phyloP scores from a whole-genome alignment of 1,140 invertebrate species.

The Amphibalanus amphitrite region DNA sequence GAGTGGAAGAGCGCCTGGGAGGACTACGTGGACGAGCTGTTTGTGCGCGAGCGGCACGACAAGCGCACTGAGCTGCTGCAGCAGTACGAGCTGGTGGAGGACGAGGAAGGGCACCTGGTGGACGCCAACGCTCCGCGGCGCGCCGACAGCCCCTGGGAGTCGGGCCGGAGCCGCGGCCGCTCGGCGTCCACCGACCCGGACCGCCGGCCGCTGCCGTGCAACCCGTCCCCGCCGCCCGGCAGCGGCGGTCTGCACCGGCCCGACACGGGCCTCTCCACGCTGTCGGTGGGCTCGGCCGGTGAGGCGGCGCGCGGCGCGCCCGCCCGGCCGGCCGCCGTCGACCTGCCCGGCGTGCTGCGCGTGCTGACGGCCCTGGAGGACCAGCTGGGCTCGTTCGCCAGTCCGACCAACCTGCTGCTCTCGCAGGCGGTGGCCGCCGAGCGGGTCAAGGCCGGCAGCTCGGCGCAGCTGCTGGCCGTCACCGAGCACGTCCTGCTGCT shows the following conservation, averaged over 20 bases:
- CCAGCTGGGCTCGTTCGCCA: slow-evolving; percentile 57
- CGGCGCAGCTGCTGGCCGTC: slow-evolving; percentile 47
- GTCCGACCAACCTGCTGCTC: slow-evolving; percentile 51
- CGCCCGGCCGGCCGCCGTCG: background rate
- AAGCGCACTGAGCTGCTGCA: slow-evolving; percentile 19
- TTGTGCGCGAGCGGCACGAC: slow-evolving; percentile 41
- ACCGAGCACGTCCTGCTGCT: slow-evolving; percentile 51
- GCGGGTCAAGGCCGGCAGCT: slow-evolving; percentile 45
- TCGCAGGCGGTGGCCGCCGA: slow-evolving; percentile 55
- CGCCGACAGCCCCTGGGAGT: background rate
- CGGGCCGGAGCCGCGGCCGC: background rate
- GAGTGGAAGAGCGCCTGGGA: slow-evolving; percentile 74
- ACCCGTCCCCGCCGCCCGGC: background rate
- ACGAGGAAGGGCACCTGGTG: slow-evolving; percentile 2
- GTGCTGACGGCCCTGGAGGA: slow-evolving; percentile 58
- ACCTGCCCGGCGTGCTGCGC: slow-evolving; percentile 33
- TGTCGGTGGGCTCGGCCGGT: background rate
- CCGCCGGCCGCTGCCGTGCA: background rate
- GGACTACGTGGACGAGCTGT: slow-evolving; percentile 52
- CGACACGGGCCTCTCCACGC: background rate
- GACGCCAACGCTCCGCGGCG: background rate
- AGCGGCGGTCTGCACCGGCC: background rate
- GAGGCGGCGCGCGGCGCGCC: background rate
- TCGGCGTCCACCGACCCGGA: background rate
- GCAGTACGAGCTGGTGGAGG: slow-evolving; percentile 1